phyloP scores from a whole-genome alignment of 2,797 vertebrate species.

The Miichthys miiuy region DNA sequence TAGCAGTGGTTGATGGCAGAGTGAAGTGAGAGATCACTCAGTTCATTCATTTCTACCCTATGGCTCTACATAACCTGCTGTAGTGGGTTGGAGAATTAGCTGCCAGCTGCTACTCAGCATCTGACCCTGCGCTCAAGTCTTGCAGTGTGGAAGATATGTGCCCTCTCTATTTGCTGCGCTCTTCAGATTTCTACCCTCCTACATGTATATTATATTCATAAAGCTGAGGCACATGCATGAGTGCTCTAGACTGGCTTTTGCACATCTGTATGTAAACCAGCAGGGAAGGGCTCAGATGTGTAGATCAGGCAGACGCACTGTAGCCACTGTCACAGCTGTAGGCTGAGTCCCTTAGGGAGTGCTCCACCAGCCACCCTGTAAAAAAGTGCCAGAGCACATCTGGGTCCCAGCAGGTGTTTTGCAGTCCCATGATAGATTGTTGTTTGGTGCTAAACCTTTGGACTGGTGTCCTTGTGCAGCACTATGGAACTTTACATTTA shows the following conservation, averaged over 20 bases:
- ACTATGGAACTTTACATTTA: constrained; percentile 50
- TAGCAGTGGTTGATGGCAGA: constrained; percentile 23
- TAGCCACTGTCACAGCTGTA: constrained; percentile 80
- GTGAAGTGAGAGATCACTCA: constrained; percentile 35
- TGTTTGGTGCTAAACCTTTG: constrained; percentile 80
- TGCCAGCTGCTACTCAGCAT: constrained; percentile 51
- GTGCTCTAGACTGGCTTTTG: constrained; percentile 37
- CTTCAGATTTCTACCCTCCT: constrained; percentile 52
- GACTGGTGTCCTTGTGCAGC: constrained; percentile 70
- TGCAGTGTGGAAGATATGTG: constrained; percentile 39
- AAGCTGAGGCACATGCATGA: constrained; percentile 47
- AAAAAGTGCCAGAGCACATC: constrained; percentile 85
- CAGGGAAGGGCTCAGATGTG: constrained; percentile 59
- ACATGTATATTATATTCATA: constrained; percentile 57
- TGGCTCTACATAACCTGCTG: constrained; percentile 11
- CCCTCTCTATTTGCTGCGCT: constrained; percentile 36
- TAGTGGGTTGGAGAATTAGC: constrained; percentile 42
- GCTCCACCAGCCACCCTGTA: constrained; percentile 79
- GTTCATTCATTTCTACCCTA: constrained; percentile 35
- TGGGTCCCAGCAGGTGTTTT: constrained; percentile 86
- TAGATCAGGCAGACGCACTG: constrained; percentile 60
- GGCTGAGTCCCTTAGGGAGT: constrained; percentile 76
- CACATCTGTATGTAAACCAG: constrained; percentile 73
- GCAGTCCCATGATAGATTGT: constrained; percentile 83
- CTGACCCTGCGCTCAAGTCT: constrained; percentile 45